These are phyloP conservation scores for Macquaria ambigua DNA, from an alignment of 2,113 vertebrate species.

Conservation along the genomic window DNA sequence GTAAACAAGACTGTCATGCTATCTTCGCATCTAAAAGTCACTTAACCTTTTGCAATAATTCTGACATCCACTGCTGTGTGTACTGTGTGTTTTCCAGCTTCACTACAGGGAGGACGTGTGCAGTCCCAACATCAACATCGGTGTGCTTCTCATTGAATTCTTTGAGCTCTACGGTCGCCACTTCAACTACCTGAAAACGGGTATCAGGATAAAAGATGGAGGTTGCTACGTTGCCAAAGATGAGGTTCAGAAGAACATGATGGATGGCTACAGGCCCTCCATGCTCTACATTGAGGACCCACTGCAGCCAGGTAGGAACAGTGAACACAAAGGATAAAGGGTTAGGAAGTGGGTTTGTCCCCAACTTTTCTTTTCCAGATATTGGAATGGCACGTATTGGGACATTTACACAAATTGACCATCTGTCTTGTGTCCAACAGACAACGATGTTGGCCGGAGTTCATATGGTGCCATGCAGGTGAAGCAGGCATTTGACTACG, in stretches of 20 bases:
- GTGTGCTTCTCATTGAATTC: slow-evolving; percentile 98
- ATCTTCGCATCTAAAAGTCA: neutral
- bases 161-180: slow-evolving; percentile 98
- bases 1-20: neutral
- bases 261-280: slow-evolving; percentile 96
- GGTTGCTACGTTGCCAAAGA: slow-evolving; percentile 98
- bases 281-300: slow-evolving; percentile 99
- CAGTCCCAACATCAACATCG: slow-evolving; percentile 94
- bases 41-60: neutral
- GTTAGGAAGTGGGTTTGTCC: neutral
- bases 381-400: neutral
- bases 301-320: slow-evolving; percentile 91
- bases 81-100: slow-evolving; percentile 83
- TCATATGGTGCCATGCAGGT: slow-evolving; percentile 99
- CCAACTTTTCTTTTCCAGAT: neutral
- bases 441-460: slow-evolving; percentile 97
- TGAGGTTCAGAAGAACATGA: slow-evolving; percentile 96
- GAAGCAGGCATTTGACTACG: slow-evolving; percentile 99
- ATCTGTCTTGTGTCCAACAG: slow-evolving; percentile 73
- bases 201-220: slow-evolving; percentile 98
- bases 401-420: neutral
- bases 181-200: slow-evolving; percentile 99
- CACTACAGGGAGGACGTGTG: slow-evolving; percentile 95
- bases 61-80: neutral
- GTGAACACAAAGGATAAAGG: neutral